Conservation (phyloP, 2,113 vertebrate species). For the Condylura cristata region DNA sequence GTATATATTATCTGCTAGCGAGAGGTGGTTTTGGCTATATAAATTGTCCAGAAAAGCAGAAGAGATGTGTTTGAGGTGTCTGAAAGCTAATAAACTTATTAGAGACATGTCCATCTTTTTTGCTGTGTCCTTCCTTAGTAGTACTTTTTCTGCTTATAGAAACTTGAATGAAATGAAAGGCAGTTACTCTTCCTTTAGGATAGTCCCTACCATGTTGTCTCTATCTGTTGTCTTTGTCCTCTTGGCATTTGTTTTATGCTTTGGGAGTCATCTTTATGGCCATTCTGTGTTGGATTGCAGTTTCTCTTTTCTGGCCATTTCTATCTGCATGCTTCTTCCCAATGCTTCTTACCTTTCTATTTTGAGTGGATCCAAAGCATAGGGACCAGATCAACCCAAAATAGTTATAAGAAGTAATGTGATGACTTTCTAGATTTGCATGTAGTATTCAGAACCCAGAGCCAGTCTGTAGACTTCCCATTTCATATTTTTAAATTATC, state of each 20-base stretch:
- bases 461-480: not conserved
- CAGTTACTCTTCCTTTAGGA: not conserved
- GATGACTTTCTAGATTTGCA: not conserved
- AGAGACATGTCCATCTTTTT: not conserved
- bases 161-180: not conserved
- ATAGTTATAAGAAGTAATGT: not conserved
- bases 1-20: not conserved
- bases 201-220: not conserved
- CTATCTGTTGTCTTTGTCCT: not conserved
- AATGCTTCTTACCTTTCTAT: not conserved
- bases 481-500: not conserved
- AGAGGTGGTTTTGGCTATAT: not conserved
- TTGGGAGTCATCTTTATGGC: not conserved
- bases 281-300: not conserved
- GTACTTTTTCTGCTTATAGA: not conserved
- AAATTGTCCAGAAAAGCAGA: not conserved
- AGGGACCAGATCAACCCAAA: not conserved
- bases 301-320: not conserved
- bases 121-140: not conserved
- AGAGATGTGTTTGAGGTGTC: not conserved
- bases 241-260: not conserved
- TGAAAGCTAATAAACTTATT: not conserved
- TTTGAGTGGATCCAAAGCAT: not conserved
- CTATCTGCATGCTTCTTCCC: not conserved
- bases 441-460: rapidly evolving